These are phyloP conservation scores for Drosophila barbarae DNA, from an alignment of 2,888 invertebrate genomes.

Conservation along the genomic window DNA sequence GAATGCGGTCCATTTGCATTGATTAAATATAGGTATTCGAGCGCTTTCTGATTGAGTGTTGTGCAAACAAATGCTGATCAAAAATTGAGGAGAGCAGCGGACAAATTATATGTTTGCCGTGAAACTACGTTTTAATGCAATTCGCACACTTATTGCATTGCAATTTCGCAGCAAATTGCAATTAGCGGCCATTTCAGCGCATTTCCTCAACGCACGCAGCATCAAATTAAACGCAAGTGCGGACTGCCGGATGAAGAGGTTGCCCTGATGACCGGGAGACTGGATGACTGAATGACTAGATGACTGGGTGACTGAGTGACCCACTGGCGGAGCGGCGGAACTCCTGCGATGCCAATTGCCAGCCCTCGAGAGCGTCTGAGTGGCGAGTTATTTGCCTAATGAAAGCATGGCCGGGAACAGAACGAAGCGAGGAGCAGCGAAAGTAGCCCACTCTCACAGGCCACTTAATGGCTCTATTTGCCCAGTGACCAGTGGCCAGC, in stretches of 20 bases:
- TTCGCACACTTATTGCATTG: constrained; percentile 46
- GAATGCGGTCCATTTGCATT: constrained; percentile 39
- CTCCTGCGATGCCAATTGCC: constrained; percentile 40
- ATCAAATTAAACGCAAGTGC: constrained; percentile 34
- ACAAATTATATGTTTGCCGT: constrained; percentile 24
- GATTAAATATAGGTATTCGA: constrained; percentile 49
- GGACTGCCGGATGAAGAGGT: not conserved
- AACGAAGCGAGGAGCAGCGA: constrained; percentile 39
- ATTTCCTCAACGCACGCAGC: constrained; percentile 49
- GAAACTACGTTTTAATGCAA: constrained; percentile 38
- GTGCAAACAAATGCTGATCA: constrained; percentile 37
- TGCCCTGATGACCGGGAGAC: constrained; percentile 18
- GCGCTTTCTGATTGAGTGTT: constrained; percentile 40
- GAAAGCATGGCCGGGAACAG: constrained; percentile 64
- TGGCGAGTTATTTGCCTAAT: constrained; percentile 63
- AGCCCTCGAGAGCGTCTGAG: constrained; percentile 53
- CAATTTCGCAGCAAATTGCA: constrained; percentile 60
- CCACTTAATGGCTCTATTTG: constrained; percentile 70
- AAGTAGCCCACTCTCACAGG: constrained; percentile 64
- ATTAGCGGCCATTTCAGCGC: constrained; percentile 65
- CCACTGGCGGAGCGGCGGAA: constrained; percentile 47
- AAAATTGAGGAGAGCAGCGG: constrained; percentile 10
- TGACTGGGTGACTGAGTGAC: constrained; percentile 53
- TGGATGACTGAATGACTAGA: constrained; percentile 7
- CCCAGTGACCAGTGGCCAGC: not conserved